Base-by-base conservation (phyloP, 2,797 vertebrate species). In the Centropyge bicolor region DNA sequence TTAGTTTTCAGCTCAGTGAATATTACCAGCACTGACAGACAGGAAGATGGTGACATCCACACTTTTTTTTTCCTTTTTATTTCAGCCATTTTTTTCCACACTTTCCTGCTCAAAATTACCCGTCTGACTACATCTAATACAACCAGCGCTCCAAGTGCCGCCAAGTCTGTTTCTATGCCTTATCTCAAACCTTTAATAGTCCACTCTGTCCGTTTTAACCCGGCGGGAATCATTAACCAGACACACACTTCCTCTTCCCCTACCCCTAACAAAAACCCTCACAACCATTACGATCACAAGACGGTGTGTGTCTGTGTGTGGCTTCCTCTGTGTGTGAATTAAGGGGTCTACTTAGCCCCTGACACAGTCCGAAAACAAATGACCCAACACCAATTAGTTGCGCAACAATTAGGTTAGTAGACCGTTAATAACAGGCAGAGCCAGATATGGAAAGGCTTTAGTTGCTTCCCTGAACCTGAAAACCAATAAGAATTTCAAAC, bases 161-260 rank as follows among this genome's bases (percentile, higher is more conserved):
- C 81, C n/a, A 61, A 86, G 88, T 93, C 85, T 91, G 87, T 81
- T 78, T 87, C 83, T 70, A 14, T 48, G 73, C 66, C 88, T 92
- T 92, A 94, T 94, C 91, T 91, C 7, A 0, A 80, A 60, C 57
- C 59, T 76, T 88, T 82, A 89, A 86, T 80, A 65, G 88, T 76
- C 87, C 82, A 80, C 74, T 89, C 80, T 54, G 78, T 89, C 86
- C 52, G 80, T 81, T 86, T 80, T 73, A 79, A 90, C 82, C 91
- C 87, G 61, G 72, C 36, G 74, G 91, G 85, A 92, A 91, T 89
- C 84, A 92, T 92, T 90, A 93, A 91, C 89, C 75, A 84, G 86
- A 86, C 75, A 62, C 76, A 85, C 82, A 91, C 78, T 90, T 89
- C 89, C 90, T 81, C 66, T 86, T 85, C 66, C 70, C 27, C 66